Base-by-base conservation (phyloP, 2,113 vertebrate species). In the Crocuta crocuta region DNA sequence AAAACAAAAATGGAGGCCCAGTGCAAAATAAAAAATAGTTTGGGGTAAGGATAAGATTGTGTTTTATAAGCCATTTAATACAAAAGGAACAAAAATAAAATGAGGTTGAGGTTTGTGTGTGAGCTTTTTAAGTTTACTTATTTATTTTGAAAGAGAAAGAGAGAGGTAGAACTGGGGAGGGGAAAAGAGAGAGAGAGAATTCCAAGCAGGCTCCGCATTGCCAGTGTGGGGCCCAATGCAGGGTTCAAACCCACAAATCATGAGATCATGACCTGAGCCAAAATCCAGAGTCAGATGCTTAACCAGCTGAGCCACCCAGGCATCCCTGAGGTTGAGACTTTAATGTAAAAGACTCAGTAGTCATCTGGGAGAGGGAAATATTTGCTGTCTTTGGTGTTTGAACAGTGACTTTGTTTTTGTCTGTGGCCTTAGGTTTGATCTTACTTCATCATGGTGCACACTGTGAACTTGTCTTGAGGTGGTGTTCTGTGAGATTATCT, bases 181-280 rank as follows among this genome's bases (percentile, higher is more conserved):
- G 50, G 50, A 50, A 58, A 17, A 21, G 55, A 19, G 55, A 15
- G 53, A 58, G 55, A 58, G 55, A 58, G 17, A 61, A 8, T 61
- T 61, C 58, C 58, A 61, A 61, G 58, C 21, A 61, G 21, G 21
- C 58, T 61, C 58, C 8, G 21, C 58, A 10, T 21, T 61, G 7
- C 8, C 19, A 61, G 58, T 21, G 21, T 2, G 2, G 21, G 2
- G 58, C 21, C 2, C 7, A 61, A 23, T 17, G 21, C 1, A 2
- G 58, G 58, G 58, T 21, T 61, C 58, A 61, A 23, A 61, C 21
- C 58, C 58, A 61, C 58, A 61, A 61, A 23, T 23, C 21, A 23
- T 61, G 8, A 24, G 58, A 61, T 61, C 21, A 23, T 23, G 7
- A 24, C 58, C 58, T 61, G 58, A 61, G 58, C 58, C 2, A 21